A percentile compares a stretch with the other conserved stretches of the same genome.
Conservation (phyloP, 2,113 vertebrate genomes). For the Shinisaurus crocodilurus region DNA sequence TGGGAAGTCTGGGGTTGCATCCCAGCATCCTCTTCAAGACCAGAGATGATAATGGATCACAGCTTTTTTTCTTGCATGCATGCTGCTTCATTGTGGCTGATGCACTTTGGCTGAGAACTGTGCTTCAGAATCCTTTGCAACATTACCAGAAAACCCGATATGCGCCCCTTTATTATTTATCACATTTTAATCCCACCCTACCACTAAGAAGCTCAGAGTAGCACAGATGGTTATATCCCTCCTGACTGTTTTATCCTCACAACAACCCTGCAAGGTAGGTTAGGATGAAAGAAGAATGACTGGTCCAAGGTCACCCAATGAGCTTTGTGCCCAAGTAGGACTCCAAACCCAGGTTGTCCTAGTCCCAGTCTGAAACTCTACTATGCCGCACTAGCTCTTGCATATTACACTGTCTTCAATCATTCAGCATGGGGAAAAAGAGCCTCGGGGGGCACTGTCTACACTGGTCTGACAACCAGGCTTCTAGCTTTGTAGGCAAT, state of each 20-base stretch:
- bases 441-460: too few species aligned
- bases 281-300: too few species aligned
- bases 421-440: too few species aligned
- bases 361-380: too few species aligned
- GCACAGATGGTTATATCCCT: too few species aligned
- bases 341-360: not conserved
- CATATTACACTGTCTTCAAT: too few species aligned
- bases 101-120: not conserved
- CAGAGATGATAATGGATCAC: not conserved
- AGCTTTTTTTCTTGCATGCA: not conserved
- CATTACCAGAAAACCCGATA: not conserved
- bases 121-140: not conserved
- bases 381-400: too few species aligned
- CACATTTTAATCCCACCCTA: not conserved
- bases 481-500: too few species aligned
- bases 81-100: not conserved
- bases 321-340: not conserved
- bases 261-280: too few species aligned
- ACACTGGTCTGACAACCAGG: too few species aligned
- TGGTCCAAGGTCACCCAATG: not conserved
- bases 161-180: not conserved
- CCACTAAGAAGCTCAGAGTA: not conserved
- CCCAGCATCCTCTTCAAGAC: not conserved
- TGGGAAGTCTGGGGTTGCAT: not conserved
- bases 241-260: too few species aligned